These are phyloP conservation scores for Masticophis lateralis DNA, from an alignment of 2,797 vertebrate genomes.

Conservation along the genomic window DNA sequence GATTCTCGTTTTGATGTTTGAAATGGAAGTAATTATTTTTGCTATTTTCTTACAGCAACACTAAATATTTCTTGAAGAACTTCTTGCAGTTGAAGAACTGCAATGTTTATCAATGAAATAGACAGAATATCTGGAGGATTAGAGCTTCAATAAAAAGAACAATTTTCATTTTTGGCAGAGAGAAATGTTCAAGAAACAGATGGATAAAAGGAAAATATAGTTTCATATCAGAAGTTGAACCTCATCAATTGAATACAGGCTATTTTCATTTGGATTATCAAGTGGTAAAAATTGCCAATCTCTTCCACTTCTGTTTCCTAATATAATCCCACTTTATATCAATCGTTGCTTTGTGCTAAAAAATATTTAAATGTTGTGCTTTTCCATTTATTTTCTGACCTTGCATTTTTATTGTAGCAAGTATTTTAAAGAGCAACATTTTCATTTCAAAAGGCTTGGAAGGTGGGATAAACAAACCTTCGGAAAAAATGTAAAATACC, in stretches of 20 bases:
- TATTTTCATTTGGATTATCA: conserved; percentile 36
- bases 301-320: neutral
- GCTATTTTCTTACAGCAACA: neutral
- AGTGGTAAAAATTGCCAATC: conserved; percentile 8
- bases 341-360: conserved; percentile 7
- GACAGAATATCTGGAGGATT: neutral
- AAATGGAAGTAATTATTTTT: neutral
- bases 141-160: neutral
- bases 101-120: neutral
- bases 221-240: neutral
- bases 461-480: neutral
- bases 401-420: conserved; percentile 41
- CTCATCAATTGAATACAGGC: neutral
- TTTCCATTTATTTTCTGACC: conserved; percentile 39
- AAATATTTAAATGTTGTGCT: conserved; percentile 41
- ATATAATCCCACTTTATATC: neutral
- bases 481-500: neutral
- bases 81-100: neutral
- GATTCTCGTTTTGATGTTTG: neutral
- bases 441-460: conserved; percentile 58
- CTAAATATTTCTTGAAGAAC: neutral
- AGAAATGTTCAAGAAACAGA: neutral
- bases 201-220: neutral
- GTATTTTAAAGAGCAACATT: conserved; percentile 65
- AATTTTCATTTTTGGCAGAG: conserved; percentile 4